These are phyloP conservation scores for Dendronephthya gigantea DNA, from an alignment of 64 coral and sea anemone genomes.

Conservation along the genomic window DNA sequence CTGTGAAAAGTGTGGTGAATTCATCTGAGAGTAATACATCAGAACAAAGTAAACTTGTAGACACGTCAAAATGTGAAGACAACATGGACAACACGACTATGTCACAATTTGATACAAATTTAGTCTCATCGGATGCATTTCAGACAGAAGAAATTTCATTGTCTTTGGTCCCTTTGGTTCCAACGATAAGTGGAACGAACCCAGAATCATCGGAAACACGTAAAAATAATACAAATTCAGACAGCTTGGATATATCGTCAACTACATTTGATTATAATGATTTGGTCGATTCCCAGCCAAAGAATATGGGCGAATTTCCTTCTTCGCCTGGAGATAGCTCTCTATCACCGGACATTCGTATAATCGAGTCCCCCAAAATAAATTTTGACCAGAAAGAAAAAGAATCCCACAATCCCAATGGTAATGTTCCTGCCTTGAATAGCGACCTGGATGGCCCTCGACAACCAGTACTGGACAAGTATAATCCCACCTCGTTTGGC, in stretches of 20 bases:
- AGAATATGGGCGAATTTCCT: background rate
- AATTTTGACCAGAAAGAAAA: background rate
- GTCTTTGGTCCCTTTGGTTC: background rate
- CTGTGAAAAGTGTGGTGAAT: background rate
- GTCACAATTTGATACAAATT: background rate
- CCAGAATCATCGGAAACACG: background rate
- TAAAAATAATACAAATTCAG: background rate
- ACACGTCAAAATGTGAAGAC: no score
- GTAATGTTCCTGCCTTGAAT: background rate
- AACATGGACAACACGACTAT: background rate
- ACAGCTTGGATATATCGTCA: background rate
- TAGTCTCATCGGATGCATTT: background rate
- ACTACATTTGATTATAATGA: background rate
- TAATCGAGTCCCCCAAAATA: background rate
- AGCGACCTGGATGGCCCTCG: background rate
- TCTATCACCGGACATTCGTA: background rate
- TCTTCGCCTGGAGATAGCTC: background rate
- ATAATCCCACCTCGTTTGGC: background rate
- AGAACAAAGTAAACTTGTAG: background rate
- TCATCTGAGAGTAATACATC: background rate
- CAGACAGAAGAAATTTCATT: background rate
- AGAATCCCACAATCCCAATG: background rate
- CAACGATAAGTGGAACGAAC: background rate
- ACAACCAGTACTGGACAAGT: slow-evolving; percentile 22
- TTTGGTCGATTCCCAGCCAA: background rate